phyloP scores from a whole-genome alignment of 2,113 vertebrate species.

The Athene cunicularia region DNA sequence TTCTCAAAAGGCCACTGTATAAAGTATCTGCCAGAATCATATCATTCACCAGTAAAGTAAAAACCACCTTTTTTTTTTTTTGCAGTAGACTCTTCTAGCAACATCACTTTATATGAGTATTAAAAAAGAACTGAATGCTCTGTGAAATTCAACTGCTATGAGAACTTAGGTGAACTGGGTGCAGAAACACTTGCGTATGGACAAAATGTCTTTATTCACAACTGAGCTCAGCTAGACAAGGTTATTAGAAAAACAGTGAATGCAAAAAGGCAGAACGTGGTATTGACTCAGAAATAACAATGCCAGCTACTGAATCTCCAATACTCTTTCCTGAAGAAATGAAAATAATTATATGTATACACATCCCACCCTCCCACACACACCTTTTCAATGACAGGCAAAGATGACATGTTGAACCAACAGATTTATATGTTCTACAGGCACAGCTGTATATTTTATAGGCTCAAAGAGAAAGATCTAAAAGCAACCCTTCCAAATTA shows the following conservation, averaged over 20 bases:
- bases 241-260: not conserved
- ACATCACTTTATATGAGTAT: not conserved
- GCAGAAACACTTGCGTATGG: not conserved
- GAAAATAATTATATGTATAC: not conserved
- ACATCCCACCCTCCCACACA: not conserved
- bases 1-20: not conserved
- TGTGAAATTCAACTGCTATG: not conserved
- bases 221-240: not conserved
- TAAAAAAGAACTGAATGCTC: not conserved
- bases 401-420: not conserved
- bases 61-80: not conserved
- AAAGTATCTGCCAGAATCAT: not conserved
- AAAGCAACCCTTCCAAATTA: not conserved
- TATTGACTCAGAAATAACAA: slow-evolving; percentile 1
- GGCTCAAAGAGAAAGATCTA: not conserved
- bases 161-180: not conserved
- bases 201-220: not conserved
- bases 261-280: not conserved
- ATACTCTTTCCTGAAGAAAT: not conserved
- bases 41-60: not conserved
- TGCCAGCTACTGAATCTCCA: not conserved
- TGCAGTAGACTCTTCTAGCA: not conserved
- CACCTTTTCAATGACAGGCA: not conserved
- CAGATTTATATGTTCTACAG: not conserved
- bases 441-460: not conserved